These are phyloP conservation scores for Ovis aries DNA, from an alignment of 2,113 vertebrate genomes.

Conservation along the genomic window ARS-UI_Ramb_v3.0 NC_056076.1:37147001-37147500, in stretches of 20 bases:
- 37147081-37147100: neutral
- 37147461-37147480: neutral
- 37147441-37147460: neutral
- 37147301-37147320: neutral
- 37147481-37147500: constrained; percentile 4
- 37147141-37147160: neutral
- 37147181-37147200: neutral
- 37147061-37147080: neutral
- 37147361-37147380: neutral
- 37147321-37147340: accelerated
- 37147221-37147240: neutral
- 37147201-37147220: neutral
- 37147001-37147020: neutral
- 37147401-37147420: neutral
- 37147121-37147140: neutral
- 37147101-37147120: neutral
- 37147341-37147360: neutral
- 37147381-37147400: neutral
- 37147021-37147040: neutral
- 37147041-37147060: neutral
- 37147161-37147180: neutral
- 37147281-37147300: neutral
- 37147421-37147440: neutral
- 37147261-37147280: neutral
- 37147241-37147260: neutral